Conservation (phyloP, 2,113 vertebrate species). For the Vidua chalybeata region DNA sequence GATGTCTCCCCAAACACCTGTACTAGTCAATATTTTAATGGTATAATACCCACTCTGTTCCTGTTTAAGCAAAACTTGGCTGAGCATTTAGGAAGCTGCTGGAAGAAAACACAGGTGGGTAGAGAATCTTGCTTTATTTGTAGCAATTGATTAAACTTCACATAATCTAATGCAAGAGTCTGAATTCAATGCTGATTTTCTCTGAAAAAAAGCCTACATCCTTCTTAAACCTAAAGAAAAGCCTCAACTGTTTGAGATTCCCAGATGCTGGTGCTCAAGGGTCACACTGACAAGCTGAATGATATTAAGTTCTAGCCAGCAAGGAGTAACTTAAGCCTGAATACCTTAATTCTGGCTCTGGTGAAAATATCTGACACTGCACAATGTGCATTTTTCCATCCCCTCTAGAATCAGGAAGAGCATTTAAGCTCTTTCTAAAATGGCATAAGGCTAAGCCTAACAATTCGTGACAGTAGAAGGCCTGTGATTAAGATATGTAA, state of each 20-base stretch:
- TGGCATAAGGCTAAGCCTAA: background rate
- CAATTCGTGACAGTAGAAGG: background rate
- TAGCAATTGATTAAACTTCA: background rate
- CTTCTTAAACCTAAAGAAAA: background rate
- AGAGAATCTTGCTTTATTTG: background rate
- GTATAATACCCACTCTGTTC: background rate
- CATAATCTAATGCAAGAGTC: background rate
- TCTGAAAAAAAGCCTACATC: background rate
- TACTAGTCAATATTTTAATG: background rate
- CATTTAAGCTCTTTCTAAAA: background rate
- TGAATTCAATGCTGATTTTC: background rate
- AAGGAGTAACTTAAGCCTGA: conserved; percentile 1
- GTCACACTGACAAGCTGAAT: background rate
- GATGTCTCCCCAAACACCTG: background rate
- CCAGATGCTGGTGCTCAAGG: background rate
- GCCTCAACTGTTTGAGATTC: background rate
- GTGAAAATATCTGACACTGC: background rate
- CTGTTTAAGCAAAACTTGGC: background rate
- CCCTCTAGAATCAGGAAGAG: background rate
- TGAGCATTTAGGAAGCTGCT: background rate
- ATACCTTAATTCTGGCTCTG: background rate
- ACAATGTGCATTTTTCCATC: fast-evolving
- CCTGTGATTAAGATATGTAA: background rate
- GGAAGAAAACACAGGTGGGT: background rate
- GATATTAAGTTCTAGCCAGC: background rate